Evolutionary conservation across 1,140 invertebrate genomes (phyloP), one percentile per base, ranked within the genome.

Genomic region (Agrypnia vestita): DNA sequence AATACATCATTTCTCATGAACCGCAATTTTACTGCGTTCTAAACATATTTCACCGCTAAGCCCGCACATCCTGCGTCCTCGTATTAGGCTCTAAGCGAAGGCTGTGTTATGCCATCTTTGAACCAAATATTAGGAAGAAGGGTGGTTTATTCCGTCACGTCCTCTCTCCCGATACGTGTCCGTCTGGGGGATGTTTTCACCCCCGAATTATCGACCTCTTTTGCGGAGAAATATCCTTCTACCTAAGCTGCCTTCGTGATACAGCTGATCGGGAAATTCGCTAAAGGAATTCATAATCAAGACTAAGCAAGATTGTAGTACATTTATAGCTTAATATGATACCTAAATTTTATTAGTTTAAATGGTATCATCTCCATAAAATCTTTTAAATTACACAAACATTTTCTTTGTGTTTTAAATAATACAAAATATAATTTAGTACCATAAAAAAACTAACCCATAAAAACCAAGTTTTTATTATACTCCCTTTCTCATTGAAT

Each of bases 131-230:
- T 67, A n/a, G 11, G 35, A 12, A 35, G 25, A 15, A 43, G 62
- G 62, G 62, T 44, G 62, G 62, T 44, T 67, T 47, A 67, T 67
- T 44, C 62, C 46, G 67, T 71, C 67, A 71, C 67, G 67, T 71
- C 0, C 46, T 49, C 46, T 49, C 15, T 49, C 47, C 67, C 15
- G 46, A 49, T 71, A 71, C 67, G 67, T 71, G 67, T 17, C 67
- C 67, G 67, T 71, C 67, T 71, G 67, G 43, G 11, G 3, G 21
- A 35, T 56, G 53, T 17, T 35, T 35, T 35, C 46, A 47, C 8
- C 9, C 4, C 44, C 35, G 61, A 35, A 64, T 64, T 64, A 64
- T 35, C 61, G 35, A 44, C 17, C 55, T 17, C 17, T 59, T 15
- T 21, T 21, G 15, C 17, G 17, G 55, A 59, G 55, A 59, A 19